Base-by-base conservation (phyloP, 2,797 vertebrate genomes). In the Argentina silus region DNA sequence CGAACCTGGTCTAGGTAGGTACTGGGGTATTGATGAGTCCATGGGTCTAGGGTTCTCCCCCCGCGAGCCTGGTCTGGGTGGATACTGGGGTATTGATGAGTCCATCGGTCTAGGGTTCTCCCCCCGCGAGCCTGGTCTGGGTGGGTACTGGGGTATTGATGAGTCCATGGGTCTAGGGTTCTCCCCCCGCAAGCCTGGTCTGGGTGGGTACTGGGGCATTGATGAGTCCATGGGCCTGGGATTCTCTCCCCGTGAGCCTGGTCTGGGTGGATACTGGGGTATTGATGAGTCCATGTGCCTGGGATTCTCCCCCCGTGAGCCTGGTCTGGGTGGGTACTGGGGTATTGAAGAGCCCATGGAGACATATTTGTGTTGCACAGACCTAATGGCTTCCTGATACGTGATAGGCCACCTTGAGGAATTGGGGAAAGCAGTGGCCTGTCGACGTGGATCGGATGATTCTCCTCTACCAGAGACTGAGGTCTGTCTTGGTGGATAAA, bases 401-500 rank as follows among this genome's bases (percentile, higher is more conserved):
- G 91, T 85, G 8, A 89, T 76, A 47, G 92, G 92, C 86, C 88
- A 94, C 73, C 87, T 85, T 59, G 89, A 85, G 27, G 87, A 83
- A 17, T 94, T 92, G 6, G 90, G 84, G 78, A 93, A 94, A 64
- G 89, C 87, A 0, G 92, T 48, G 8, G 89, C 88, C 76, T 93
- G 93, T 12, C 91, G 85, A 68, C 90, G 89, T 7, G 90, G 92
- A 75, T 94, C 92, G 0, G 74, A 85, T 36, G 86, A 88, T 57
- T 91, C 92, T 47, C 77, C 70, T 81, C 88, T 78, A 0, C 82
- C 86, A 44, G 85, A 86, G 72, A 84, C 0, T 7, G 88, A 88
- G 44, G 83, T 77, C 61, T 73, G 86, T 75, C 87, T 90, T 50
- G 86, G 83, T 57, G 86, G 88, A 75, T 92, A 91, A 81, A 86